These are phyloP conservation scores for Zosterops borbonicus DNA, from an alignment of 2,113 vertebrate species.

Conservation along the genomic window DNA sequence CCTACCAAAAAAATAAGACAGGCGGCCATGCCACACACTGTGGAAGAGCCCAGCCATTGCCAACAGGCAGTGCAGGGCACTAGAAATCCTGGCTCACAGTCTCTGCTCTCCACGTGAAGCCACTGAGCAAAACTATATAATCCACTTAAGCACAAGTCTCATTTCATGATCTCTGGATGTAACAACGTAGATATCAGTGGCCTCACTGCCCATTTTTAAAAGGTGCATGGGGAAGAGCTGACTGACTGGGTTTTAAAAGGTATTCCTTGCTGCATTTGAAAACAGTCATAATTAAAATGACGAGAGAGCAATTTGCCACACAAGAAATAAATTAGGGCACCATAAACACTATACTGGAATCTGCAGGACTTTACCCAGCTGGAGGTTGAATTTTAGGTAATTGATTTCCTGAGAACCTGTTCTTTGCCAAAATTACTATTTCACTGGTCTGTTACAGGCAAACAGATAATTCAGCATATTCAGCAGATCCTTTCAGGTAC, in stretches of 20 bases:
- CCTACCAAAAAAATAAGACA: neutral
- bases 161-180: slow-evolving; percentile 28
- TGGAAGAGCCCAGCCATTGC: neutral
- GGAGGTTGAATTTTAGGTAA: slow-evolving; percentile 17
- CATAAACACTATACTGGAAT: neutral
- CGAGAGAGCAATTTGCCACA: neutral
- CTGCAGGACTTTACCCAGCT: neutral
- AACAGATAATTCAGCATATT: neutral
- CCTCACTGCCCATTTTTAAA: neutral
- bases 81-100: slow-evolving; percentile 15
- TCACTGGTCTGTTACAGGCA: neutral
- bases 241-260: neutral
- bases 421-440: slow-evolving; percentile 3
- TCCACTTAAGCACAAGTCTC: neutral
- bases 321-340: neutral
- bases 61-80: slow-evolving; percentile 23
- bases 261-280: neutral
- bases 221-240: neutral
- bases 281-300: neutral
- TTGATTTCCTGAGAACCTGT: slow-evolving; percentile 16
- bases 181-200: neutral
- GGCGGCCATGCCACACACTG: neutral
- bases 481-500: neutral
- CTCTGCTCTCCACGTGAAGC: neutral
- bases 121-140: slow-evolving; percentile 17